phyloP scores from a whole-genome alignment of 2,113 vertebrate genomes.

The Columbina picui region DNA sequence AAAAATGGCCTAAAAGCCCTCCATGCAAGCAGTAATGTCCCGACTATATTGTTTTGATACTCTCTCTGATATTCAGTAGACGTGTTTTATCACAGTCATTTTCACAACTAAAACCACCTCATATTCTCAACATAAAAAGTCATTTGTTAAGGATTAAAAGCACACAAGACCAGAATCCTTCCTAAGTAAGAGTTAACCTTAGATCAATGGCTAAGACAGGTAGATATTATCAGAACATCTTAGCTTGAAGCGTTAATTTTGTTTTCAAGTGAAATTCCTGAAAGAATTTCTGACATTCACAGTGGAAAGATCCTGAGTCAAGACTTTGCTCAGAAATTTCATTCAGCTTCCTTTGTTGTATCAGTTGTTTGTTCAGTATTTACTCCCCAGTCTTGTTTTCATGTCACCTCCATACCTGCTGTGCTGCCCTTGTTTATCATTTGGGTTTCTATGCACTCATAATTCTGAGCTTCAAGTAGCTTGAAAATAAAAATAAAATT shows the following conservation, averaged over 20 bases:
- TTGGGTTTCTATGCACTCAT: not conserved
- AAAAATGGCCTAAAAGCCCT: not conserved
- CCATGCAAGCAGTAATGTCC: not conserved
- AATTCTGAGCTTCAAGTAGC: conserved; percentile 1
- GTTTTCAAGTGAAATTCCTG: not conserved
- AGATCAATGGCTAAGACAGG: not conserved
- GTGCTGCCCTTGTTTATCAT: conserved; percentile 13
- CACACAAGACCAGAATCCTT: not conserved
- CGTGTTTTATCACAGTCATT: not conserved
- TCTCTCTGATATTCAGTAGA: not conserved
- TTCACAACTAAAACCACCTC: not conserved
- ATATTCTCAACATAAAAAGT: not conserved
- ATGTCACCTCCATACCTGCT: not conserved
- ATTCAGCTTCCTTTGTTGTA: not conserved
- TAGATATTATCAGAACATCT: not conserved
- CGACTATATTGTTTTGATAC: not conserved
- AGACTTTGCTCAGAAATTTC: not conserved
- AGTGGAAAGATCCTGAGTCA: not conserved
- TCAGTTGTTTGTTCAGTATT: not conserved
- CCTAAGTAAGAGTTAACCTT: not conserved
- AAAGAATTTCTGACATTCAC: not conserved
- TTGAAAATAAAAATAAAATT: not conserved
- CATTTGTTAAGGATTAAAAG: not conserved
- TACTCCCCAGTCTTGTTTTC: not conserved
- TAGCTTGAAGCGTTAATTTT: not conserved